A percentile compares a stretch with the other conserved stretches of the same genome.
Evolutionary conservation across 2,113 vertebrate species (phyloP).

Genomic region (Grus americana): DNA sequence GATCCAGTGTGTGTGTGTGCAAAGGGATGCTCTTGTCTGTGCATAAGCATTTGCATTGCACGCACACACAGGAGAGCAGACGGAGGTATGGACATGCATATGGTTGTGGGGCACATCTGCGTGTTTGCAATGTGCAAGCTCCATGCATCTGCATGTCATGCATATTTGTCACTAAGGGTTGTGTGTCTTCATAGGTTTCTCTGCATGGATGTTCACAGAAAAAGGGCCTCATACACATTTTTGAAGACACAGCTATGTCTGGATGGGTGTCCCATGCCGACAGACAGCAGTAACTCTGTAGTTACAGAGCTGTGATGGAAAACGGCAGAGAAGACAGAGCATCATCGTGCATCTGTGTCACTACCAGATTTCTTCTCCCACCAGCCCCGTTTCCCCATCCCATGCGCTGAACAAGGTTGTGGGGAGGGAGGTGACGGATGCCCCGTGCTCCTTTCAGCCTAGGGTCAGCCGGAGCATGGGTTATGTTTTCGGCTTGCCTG

Average conservation of each 20-base stretch:
- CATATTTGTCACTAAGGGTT: not conserved
- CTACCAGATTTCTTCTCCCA: slow-evolving; percentile 6
- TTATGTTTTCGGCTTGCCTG: not conserved
- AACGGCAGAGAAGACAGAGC: not conserved
- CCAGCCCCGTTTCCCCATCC: not conserved
- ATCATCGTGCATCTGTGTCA: not conserved
- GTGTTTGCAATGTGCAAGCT: not conserved
- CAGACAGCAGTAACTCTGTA: no score
- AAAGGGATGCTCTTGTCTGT: not conserved
- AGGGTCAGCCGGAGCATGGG: not conserved
- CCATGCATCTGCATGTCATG: not conserved
- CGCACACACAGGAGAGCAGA: not conserved
- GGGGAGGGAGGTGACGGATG: not conserved
- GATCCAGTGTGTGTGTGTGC: accelerated
- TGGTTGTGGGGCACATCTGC: not conserved
- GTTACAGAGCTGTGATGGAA: not conserved
- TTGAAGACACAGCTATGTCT: not conserved
- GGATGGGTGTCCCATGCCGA: not conserved
- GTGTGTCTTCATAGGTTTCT: not conserved
- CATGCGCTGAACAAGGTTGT: accelerated
- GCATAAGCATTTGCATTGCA: not conserved
- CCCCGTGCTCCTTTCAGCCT: accelerated
- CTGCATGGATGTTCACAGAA: not conserved
- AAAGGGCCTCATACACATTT: not conserved
- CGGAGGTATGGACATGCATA: accelerated